A percentile compares a stretch with the other conserved stretches of the same genome.
Evolutionary conservation across 2,888 invertebrate species (phyloP).

Genomic region (Helicoverpa assulta): DNA sequence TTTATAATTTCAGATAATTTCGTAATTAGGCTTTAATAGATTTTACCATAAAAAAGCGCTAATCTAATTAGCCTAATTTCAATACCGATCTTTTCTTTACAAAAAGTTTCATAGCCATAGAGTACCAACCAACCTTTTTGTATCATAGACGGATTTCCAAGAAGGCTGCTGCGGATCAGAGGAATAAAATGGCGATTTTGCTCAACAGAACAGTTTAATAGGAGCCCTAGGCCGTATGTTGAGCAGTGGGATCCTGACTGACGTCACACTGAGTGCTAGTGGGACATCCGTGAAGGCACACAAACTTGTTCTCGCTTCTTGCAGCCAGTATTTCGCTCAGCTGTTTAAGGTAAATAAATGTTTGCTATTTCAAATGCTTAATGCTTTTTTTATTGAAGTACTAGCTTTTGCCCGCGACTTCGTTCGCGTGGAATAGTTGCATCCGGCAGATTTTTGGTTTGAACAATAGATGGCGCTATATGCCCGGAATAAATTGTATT

Average conservation of each 20-base stretch:
- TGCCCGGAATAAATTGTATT: too few relatives aligned
- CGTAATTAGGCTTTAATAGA: background rate
- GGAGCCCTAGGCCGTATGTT: slow-evolving; percentile 94
- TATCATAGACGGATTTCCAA: slow-evolving; percentile 47
- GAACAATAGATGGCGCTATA: too few relatives aligned
- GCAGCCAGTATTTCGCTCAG: slow-evolving; percentile 97
- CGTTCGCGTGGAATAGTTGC: too few relatives aligned
- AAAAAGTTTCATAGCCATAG: background rate
- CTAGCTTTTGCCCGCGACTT: too few relatives aligned
- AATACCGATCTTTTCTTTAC: too few relatives aligned
- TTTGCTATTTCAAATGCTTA: too few relatives aligned
- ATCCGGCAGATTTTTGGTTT: too few relatives aligned
- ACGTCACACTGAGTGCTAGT: slow-evolving; percentile 96
- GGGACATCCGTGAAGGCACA: slow-evolving; percentile 96
- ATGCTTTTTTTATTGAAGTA: too few relatives aligned
- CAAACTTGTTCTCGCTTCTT: slow-evolving; percentile 95
- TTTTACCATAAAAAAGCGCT: too few relatives aligned
- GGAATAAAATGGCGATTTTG: slow-evolving; percentile 39
- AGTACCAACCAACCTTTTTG: background rate
- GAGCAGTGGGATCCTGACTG: slow-evolving; percentile 95
- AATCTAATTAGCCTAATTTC: too few relatives aligned
- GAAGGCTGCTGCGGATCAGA: slow-evolving; percentile 38
- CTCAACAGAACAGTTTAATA: slow-evolving; percentile 92
- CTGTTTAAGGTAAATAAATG: slow-evolving; percentile 92
- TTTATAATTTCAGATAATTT: background rate